phyloP scores from a whole-genome alignment of 2,888 invertebrate genomes.

The Cloeon dipterum region DNA sequence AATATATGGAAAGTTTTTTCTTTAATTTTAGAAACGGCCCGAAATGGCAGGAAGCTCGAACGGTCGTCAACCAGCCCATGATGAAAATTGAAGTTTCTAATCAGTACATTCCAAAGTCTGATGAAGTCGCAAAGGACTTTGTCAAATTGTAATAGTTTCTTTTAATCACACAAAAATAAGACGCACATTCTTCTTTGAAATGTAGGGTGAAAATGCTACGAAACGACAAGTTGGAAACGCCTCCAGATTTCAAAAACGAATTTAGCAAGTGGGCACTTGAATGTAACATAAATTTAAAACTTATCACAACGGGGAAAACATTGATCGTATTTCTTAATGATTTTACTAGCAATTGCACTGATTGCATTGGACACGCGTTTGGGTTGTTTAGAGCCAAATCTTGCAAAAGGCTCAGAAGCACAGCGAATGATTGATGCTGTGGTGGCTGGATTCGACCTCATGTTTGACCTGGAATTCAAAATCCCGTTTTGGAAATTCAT shows the following conservation, averaged over 20 bases:
- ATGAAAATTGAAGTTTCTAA: conserved; percentile 33
- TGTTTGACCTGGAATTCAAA: conserved; percentile 15
- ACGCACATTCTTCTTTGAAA: conserved; percentile 12
- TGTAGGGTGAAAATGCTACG: conserved; percentile 17
- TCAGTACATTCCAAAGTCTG: conserved; percentile 24
- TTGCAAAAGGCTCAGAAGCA: conserved; percentile 15
- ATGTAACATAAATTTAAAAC: conserved; percentile 20
- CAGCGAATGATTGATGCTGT: conserved; percentile 20
- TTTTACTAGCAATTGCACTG: conserved; percentile 16
- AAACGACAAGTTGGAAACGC: conserved; percentile 17
- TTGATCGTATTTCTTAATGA: no score
- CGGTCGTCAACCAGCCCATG: conserved; percentile 39
- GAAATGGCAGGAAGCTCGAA: conserved; percentile 39
- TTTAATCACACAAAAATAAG: no score
- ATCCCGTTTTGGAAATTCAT: conserved; percentile 16
- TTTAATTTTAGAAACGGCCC: conserved; percentile 33
- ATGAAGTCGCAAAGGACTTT: conserved; percentile 20
- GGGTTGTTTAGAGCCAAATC: conserved; percentile 18
- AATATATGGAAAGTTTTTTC: no score
- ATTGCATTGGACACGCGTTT: conserved; percentile 20
- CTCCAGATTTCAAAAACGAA: conserved; percentile 25
- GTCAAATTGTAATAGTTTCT: conserved; percentile 6
- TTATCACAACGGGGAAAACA: no score
- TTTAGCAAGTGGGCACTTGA: conserved; percentile 38
- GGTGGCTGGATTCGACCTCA: conserved; percentile 12